Base-by-base conservation (phyloP, 2,888 invertebrate genomes). In the Lissocephala sabroskyi region DNA sequence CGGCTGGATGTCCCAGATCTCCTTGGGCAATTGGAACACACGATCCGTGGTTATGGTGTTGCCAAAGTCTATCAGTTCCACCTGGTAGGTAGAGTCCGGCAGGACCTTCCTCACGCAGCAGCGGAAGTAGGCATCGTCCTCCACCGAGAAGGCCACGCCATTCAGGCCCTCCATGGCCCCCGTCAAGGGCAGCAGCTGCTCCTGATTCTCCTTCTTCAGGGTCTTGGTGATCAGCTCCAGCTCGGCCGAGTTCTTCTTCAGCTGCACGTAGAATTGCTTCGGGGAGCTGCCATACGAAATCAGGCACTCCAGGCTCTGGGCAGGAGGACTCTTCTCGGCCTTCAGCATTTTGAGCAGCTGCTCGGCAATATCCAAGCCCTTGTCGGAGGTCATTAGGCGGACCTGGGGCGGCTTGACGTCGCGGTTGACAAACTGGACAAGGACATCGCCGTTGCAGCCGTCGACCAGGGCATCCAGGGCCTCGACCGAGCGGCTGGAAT, bases 101-200 rank as follows among this genome's bases (percentile, higher is more conserved):
- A 95, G 87, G 3, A 96, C 89, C 67, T 90, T 89, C 5, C 68
- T 52, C 2, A 82, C 53, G 13, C 49, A 51, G 0, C 95, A 97
- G 55, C 97, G 88, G 83, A 97, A 97, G 94, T 96, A 98, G 57
- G 89, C 88, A 16, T 91, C 90, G 80, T 97, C 95, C 5, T 89
- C 90, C 14, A 55, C 49, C 0, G 70, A 67, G 44, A 59, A 81
- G 16, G 78, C 79, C 0, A 79, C 50, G 7, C 48, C 58, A 1
- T 46, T 53, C 0, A 59, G 41, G 16, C 62, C 51, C 7, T 45
- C 61, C 0, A 13, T 36, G 29, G 33, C 45, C 46, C 4, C 9
- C 0, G 45, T n/a, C 2, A 79, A 2, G 9, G 53, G 32, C 0
- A 40, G 14, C 42, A 64, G 45, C 18, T 59, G n/a, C 0, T 47